Evolutionary conservation across 2,888 invertebrate species (phyloP).

Genomic region (Microchrysa polita): DNA sequence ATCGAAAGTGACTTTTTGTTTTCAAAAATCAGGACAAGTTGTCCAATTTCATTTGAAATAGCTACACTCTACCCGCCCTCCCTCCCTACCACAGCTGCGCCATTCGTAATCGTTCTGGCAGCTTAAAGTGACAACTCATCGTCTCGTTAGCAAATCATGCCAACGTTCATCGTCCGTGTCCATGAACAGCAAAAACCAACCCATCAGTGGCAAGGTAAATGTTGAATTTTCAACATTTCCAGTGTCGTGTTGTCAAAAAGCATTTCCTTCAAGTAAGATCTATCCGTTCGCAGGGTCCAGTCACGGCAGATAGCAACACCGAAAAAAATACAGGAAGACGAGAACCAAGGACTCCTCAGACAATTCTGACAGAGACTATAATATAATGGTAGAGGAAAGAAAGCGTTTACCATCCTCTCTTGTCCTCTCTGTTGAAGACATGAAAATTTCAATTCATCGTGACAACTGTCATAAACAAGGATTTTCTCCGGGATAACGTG

Average conservation of each 20-base stretch:
- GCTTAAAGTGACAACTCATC: slow-evolving; percentile 32
- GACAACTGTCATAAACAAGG: slow-evolving; percentile 56
- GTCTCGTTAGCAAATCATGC: slow-evolving; percentile 38
- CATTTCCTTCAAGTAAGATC: not conserved
- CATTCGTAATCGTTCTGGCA: slow-evolving; percentile 23
- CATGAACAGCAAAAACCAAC: slow-evolving; percentile 18
- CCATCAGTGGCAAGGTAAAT: not conserved
- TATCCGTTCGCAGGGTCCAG: not conserved
- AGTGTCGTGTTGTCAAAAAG: not conserved
- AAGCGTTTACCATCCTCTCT: no score
- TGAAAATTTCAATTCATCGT: slow-evolving; percentile 54
- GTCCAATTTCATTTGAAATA: not conserved
- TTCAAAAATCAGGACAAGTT: slow-evolving; percentile 6
- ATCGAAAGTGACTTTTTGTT: not conserved
- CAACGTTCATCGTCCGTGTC: no score
- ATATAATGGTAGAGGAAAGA: no score
- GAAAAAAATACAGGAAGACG: slow-evolving; percentile 7
- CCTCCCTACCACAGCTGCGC: not conserved
- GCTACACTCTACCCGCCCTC: not conserved
- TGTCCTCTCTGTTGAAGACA: slow-evolving; percentile 48
- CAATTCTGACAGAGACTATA: no score
- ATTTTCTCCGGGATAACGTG: slow-evolving; percentile 46
- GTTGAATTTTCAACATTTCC: no score
- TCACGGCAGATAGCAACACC: not conserved
- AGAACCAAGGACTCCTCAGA: slow-evolving; percentile 37